Percentiles rank a stretch among this genome's conserved stretches.
Evolutionary conservation across 2,797 vertebrate genomes (phyloP).

Genomic region (Melopsittacus undulatus): DNA sequence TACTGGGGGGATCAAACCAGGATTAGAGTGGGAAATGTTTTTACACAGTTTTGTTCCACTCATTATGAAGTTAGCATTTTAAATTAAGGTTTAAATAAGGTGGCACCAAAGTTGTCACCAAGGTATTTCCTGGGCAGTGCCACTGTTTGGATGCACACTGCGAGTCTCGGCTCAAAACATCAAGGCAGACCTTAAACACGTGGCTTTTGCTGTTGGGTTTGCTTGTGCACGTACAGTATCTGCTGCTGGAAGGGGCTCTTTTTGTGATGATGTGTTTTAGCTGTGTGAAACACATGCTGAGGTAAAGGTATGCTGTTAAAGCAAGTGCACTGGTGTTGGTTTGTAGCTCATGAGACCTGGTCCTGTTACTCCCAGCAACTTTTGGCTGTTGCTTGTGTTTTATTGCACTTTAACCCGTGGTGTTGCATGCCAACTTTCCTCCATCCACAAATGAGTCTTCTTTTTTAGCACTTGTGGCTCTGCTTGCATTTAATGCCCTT

Average conservation of each 20-base stretch:
- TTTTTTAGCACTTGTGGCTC: rapidly evolving
- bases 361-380: neutral
- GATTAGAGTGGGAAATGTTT: conserved; percentile 73
- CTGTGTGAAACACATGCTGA: neutral
- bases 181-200: neutral
- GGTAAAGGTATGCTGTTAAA: neutral
- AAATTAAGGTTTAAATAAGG: conserved; percentile 70
- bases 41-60: conserved; percentile 74
- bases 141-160: conserved; percentile 14
- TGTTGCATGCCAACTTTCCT: neutral
- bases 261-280: neutral
- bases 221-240: neutral
- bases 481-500: neutral
- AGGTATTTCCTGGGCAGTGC: conserved; percentile 55
- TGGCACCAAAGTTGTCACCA: conserved; percentile 60
- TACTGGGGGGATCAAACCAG: conserved; percentile 63
- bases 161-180: neutral
- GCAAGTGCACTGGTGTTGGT: neutral
- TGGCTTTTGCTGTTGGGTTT: neutral
- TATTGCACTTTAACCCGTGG: neutral
- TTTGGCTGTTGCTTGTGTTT: neutral
- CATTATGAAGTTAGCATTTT: conserved; percentile 72
- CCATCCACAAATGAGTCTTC: neutral
- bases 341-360: neutral
- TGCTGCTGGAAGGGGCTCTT: neutral